Percentiles rank a stretch among this genome's conserved stretches.
Conservation (phyloP, 1,140 invertebrate species). For the Melitaea cinxia region DNA sequence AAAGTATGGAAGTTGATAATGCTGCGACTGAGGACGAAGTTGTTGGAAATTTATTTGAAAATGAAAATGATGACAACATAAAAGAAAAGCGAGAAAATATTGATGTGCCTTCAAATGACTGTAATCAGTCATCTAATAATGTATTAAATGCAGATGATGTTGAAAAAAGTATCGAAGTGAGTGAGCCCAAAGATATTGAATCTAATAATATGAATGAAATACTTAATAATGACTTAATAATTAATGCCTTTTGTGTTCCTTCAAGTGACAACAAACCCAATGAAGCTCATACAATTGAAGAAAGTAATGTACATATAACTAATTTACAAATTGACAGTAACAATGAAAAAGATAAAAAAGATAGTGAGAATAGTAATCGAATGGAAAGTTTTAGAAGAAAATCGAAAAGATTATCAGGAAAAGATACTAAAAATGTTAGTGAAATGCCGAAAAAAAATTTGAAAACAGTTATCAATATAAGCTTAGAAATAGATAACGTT, state of each 20-base stretch:
- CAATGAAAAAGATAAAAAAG: neutral
- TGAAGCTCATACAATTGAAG: neutral
- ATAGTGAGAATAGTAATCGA: neutral
- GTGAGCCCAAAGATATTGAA: slow-evolving; percentile 1
- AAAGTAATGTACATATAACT: neutral
- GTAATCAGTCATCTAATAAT: slow-evolving; percentile 1
- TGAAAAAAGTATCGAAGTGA: neutral
- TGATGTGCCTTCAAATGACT: neutral
- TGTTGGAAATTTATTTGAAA: neutral
- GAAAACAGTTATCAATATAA: no score
- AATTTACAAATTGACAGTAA: neutral
- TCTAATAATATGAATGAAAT: slow-evolving; percentile 4
- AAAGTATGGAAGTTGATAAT: neutral
- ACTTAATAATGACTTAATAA: slow-evolving; percentile 11
- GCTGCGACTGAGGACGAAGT: neutral
- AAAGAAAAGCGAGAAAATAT: neutral
- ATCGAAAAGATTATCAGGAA: neutral
- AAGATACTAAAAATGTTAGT: neutral
- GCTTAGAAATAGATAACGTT: neutral
- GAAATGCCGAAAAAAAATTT: no score
- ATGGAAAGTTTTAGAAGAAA: neutral
- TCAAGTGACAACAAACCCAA: slow-evolving; percentile 5
- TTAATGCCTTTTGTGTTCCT: slow-evolving; percentile 3
- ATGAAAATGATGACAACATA: slow-evolving; percentile 1
- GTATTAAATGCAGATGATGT: slow-evolving; percentile 8